Evolutionary conservation across 2,113 vertebrate genomes (phyloP).

Genomic region (Dendrocopos noguchii): DNA sequence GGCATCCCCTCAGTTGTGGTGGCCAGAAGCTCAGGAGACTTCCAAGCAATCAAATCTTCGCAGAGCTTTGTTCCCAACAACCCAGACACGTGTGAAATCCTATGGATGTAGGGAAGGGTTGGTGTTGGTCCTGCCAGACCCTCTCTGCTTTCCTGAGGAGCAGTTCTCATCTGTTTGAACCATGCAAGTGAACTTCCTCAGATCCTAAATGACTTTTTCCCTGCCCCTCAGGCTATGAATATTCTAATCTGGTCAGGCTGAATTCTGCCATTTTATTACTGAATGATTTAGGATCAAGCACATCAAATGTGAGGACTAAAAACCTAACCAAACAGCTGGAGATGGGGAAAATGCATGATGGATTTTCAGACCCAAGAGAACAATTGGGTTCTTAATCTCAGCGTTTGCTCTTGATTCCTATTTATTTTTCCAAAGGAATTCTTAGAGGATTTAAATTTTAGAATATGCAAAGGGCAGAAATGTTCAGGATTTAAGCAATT

Average conservation of each 20-base stretch:
- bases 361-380: constrained; percentile 67
- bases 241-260: constrained; percentile 67
- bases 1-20: rapidly evolving
- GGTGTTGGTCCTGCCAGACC: constrained; percentile 7
- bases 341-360: constrained; percentile 69
- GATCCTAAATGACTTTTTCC: constrained; percentile 51
- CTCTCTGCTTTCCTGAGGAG: not conserved
- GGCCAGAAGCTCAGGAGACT: not conserved
- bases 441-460: constrained; percentile 67
- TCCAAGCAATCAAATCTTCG: not conserved
- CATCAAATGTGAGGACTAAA: constrained; percentile 63
- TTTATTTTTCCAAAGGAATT: constrained; percentile 36
- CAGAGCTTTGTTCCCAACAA: not conserved
- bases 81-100: not conserved
- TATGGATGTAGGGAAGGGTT: not conserved
- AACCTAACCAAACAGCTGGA: constrained; percentile 65
- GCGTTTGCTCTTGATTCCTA: constrained; percentile 47
- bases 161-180: constrained; percentile 57
- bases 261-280: constrained; percentile 66
- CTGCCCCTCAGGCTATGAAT: constrained; percentile 57
- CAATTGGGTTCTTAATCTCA: constrained; percentile 61
- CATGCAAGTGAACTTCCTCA: constrained; percentile 41
- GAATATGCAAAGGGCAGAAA: constrained; percentile 43
- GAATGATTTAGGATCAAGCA: constrained; percentile 65
- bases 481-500: constrained; percentile 59